phyloP scores from a whole-genome alignment of 2,888 invertebrate species.

The Nomada hirtipes region DNA sequence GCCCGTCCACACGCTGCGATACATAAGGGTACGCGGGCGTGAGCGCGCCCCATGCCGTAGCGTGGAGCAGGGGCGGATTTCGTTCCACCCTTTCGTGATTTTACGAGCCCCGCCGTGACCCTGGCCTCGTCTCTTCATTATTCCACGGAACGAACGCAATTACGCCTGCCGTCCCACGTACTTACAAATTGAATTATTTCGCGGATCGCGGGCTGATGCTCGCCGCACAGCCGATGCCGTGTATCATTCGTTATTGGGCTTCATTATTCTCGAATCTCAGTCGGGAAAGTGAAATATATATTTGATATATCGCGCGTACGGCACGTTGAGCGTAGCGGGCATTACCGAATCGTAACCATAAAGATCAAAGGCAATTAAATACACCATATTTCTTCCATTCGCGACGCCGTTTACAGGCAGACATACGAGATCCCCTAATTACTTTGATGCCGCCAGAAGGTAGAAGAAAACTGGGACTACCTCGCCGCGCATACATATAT shows the following conservation, averaged over 20 bases:
- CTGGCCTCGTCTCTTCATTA: conserved; percentile 1
- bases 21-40: conserved; percentile 32
- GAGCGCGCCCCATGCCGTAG: conserved; percentile 44
- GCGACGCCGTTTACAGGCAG: neutral
- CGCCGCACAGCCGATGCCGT: neutral
- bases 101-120: conserved; percentile 1
- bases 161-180: conserved; percentile 5
- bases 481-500: neutral
- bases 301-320: too few relatives aligned
- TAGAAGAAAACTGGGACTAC: conserved; percentile 25
- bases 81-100: conserved; percentile 27
- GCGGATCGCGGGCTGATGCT: neutral
- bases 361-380: neutral
- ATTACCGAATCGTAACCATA: neutral
- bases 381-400: conserved; percentile 7
- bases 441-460: conserved; percentile 6
- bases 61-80: conserved; percentile 53
- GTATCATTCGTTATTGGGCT: too few relatives aligned
- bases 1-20: conserved; percentile 53
- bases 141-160: conserved; percentile 16
- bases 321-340: neutral
- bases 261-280: too few relatives aligned
- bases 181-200: conserved; percentile 28
- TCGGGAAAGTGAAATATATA: too few relatives aligned
- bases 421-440: conserved; percentile 22